Evolutionary conservation across 2,888 invertebrate species (phyloP).

Genomic region (Diarsia rubi): DNA sequence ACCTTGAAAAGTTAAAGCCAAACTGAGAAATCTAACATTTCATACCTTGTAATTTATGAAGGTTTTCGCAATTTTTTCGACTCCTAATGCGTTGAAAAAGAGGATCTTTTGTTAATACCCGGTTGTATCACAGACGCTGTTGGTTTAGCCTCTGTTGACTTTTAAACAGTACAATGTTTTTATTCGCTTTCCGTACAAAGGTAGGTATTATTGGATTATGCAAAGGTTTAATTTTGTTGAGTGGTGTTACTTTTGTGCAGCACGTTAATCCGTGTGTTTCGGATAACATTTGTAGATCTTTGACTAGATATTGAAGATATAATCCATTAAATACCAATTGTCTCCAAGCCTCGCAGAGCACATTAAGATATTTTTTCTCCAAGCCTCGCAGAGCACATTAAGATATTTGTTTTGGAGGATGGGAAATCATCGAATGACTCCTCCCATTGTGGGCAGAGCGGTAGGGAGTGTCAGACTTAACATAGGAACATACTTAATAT

Average conservation of each 20-base stretch:
- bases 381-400: too few relatives aligned
- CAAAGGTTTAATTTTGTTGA: slow-evolving; percentile 37
- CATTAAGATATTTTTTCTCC: too few relatives aligned
- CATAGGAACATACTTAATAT: too few relatives aligned
- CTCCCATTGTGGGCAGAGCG: too few relatives aligned
- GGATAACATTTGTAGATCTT: background rate
- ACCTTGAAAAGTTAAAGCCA: slow-evolving; percentile 28
- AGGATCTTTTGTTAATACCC: slow-evolving; percentile 67
- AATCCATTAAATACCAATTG: too few relatives aligned
- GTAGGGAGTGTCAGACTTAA: too few relatives aligned
- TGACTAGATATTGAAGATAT: too few relatives aligned
- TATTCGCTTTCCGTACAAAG: slow-evolving; percentile 37
- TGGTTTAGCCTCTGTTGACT: slow-evolving; percentile 62
- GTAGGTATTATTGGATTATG: slow-evolving; percentile 21
- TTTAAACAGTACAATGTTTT: slow-evolving; percentile 56
- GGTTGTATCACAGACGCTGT: slow-evolving; percentile 62
- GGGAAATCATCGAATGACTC: too few relatives aligned
- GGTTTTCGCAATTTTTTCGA: slow-evolving; percentile 50
- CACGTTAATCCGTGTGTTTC: background rate
- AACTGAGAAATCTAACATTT: slow-evolving; percentile 19
- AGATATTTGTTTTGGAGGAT: too few relatives aligned
- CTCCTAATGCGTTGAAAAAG: slow-evolving; percentile 43
- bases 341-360: too few relatives aligned
- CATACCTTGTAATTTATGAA: slow-evolving; percentile 54
- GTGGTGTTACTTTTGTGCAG: background rate